Evolutionary conservation across 2,797 vertebrate genomes (phyloP).

Genomic region (Etheostoma nigrum): DNA sequence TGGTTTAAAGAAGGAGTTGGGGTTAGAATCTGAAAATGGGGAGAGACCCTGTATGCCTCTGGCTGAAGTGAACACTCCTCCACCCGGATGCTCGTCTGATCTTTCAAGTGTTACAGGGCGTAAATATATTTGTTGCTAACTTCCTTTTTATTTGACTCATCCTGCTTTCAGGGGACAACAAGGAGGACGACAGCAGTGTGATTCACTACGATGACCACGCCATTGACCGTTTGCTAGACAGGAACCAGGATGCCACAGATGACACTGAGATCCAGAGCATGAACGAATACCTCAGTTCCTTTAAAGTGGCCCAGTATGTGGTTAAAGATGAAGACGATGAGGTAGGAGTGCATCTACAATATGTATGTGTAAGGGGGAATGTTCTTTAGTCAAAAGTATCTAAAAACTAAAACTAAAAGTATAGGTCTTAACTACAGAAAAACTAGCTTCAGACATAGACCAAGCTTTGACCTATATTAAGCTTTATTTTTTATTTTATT

Average conservation of each 20-base stretch:
- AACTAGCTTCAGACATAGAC: neutral
- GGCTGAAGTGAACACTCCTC: neutral
- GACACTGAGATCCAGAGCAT: conserved; percentile 98
- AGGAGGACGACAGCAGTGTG: conserved; percentile 97
- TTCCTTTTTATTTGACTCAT: conserved; percentile 7
- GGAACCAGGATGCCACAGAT: conserved; percentile 96
- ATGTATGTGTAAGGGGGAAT: neutral
- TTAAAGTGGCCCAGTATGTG: conserved; percentile 99
- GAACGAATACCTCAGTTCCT: conserved; percentile 99
- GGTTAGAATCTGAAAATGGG: neutral
- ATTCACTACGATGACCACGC: conserved; percentile 99
- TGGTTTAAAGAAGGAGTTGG: neutral
- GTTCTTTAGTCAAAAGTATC: neutral
- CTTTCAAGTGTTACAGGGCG: conserved; percentile 5
- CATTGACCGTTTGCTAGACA: conserved; percentile 93
- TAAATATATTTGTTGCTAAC: neutral
- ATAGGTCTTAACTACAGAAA: neutral
- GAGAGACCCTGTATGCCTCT: neutral
- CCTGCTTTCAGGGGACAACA: conserved; percentile 89
- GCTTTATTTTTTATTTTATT: too few species aligned
- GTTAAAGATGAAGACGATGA: conserved; percentile 98
- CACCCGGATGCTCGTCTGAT: neutral
- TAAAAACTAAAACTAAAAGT: neutral
- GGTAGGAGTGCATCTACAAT: conserved; percentile 79
- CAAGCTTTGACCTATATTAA: neutral